phyloP scores from a whole-genome alignment of 2,888 invertebrate genomes.

The Athrips mouffetella region DNA sequence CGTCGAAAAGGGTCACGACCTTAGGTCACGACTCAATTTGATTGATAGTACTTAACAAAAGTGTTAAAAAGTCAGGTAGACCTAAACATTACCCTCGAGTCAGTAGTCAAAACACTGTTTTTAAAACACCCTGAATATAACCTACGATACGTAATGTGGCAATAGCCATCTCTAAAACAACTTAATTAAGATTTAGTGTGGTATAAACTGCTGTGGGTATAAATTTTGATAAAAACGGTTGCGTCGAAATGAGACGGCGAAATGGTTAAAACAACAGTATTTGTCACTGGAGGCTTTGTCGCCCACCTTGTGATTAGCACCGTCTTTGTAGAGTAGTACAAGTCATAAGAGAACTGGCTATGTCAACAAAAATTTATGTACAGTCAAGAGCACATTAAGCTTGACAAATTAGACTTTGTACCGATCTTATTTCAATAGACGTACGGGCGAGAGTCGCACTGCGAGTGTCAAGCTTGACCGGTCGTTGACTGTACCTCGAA shows the following conservation, averaged over 20 bases:
- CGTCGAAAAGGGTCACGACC: too few species aligned
- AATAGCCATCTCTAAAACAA: conserved; percentile 1
- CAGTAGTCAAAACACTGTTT: too few species aligned
- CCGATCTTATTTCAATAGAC: too few species aligned
- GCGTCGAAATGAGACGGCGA: conserved; percentile 32
- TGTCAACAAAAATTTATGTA: background rate
- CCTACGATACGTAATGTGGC: conserved; percentile 1
- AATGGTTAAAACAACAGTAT: conserved; percentile 44
- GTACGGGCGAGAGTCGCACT: too few species aligned
- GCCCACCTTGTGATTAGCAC: conserved; percentile 36
- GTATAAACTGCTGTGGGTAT: conserved; percentile 21
- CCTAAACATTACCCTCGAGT: too few species aligned
- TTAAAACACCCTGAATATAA: background rate
- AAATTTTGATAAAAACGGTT: conserved; percentile 16
- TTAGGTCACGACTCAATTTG: too few species aligned
- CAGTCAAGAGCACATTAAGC: too few species aligned
- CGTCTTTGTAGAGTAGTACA: conserved; percentile 25
- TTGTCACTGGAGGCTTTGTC: conserved; percentile 41
- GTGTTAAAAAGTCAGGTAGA: too few species aligned
- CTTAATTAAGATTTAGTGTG: conserved; percentile 25
- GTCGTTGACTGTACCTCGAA: too few species aligned
- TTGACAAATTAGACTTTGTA: too few species aligned
- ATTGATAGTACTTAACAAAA: too few species aligned
- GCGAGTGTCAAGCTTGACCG: too few species aligned
- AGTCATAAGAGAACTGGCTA: conserved; percentile 13